Evolutionary conservation across 2,113 vertebrate species (phyloP).

Genomic region (Aramus guarauna): DNA sequence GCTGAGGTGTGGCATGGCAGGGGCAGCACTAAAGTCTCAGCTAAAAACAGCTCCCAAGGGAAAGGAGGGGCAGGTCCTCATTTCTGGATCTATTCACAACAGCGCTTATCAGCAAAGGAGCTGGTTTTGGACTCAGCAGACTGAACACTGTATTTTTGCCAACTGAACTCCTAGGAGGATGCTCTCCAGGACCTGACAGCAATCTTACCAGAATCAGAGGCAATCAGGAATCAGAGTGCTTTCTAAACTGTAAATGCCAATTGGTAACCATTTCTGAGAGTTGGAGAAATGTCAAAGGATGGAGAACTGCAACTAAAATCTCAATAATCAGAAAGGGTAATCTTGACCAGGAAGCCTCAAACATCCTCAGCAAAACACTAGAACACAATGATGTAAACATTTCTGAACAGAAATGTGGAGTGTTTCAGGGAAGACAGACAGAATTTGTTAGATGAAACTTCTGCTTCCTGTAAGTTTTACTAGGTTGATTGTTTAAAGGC

Average conservation of each 20-base stretch:
- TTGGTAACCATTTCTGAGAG: not conserved
- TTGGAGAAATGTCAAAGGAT: not conserved
- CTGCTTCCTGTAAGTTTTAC: not conserved
- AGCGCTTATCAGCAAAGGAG: not conserved
- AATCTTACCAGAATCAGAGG: not conserved
- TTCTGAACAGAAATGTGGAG: not conserved
- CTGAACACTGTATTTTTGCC: accelerated
- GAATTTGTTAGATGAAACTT: not conserved
- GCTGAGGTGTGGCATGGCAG: not conserved
- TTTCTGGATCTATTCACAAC: not conserved
- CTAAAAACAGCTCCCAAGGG: not conserved
- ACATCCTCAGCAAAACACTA: accelerated
- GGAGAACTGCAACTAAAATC: not conserved
- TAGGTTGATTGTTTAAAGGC: not conserved
- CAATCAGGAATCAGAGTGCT: too few species aligned
- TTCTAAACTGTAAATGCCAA: not conserved
- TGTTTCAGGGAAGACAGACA: not conserved
- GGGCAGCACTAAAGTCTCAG: not conserved
- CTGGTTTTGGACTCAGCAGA: not conserved
- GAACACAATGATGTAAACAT: not conserved
- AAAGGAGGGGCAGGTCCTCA: not conserved
- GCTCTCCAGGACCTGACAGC: not conserved
- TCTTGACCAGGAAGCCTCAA: not conserved
- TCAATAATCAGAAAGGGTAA: not conserved
- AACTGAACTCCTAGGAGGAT: not conserved